phyloP scores from a whole-genome alignment of 2,888 invertebrate genomes.

The Salpingus planirostris region DNA sequence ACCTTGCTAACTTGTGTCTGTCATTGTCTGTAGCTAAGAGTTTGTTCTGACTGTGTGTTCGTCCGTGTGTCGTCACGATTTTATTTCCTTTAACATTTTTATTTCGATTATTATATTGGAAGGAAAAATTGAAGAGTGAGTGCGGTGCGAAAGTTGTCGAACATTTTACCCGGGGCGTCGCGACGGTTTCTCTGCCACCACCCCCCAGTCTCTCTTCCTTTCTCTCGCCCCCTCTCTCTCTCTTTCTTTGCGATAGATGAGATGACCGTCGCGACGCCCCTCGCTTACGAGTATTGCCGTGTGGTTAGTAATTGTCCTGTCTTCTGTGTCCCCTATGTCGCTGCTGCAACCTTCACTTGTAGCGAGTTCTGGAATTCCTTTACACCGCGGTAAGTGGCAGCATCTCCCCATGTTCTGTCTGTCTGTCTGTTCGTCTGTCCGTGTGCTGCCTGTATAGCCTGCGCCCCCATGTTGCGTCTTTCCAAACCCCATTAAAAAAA shows the following conservation, averaged over 20 bases:
- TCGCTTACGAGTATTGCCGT: constrained; percentile 39
- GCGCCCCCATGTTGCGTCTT: constrained; percentile 12
- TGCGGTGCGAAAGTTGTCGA: too few relatives aligned
- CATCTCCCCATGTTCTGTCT: constrained; percentile 41
- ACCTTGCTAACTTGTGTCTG: constrained; percentile 44
- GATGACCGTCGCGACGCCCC: constrained; percentile 15
- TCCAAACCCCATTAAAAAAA: neutral
- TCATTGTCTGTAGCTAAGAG: constrained; percentile 43
- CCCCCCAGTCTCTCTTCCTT: constrained; percentile 35
- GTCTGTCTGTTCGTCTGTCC: constrained; percentile 37
- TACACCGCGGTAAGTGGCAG: constrained; percentile 94
- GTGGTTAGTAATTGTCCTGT: constrained; percentile 46
- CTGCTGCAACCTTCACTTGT: constrained; percentile 54
- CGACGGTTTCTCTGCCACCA: constrained; percentile 17
- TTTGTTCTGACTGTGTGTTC: constrained; percentile 36
- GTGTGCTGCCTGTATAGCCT: constrained; percentile 41
- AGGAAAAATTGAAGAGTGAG: too few relatives aligned
- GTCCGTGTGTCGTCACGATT: constrained; percentile 38
- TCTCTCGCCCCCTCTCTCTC: too few relatives aligned
- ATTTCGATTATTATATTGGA: too few relatives aligned
- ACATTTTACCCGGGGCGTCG: constrained; percentile 16
- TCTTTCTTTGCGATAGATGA: constrained; percentile 7
- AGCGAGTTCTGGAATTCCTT: constrained; percentile 98
- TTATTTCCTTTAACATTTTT: too few relatives aligned
- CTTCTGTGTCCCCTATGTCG: constrained; percentile 64